phyloP scores from a whole-genome alignment of 2,113 vertebrate species.

The Romanogobio albipinnatus region DNA sequence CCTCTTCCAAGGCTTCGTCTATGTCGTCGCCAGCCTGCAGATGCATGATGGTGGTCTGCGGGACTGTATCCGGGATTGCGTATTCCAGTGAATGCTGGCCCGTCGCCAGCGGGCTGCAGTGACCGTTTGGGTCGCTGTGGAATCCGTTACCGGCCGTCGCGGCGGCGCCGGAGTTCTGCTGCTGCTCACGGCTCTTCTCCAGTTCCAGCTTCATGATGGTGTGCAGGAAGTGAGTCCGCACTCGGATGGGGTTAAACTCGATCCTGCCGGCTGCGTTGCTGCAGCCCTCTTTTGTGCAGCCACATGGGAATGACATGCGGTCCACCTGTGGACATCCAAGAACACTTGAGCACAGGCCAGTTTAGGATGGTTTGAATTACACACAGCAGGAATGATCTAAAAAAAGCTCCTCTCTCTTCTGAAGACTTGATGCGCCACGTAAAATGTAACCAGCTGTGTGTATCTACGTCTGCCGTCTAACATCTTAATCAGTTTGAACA shows the following conservation, averaged over 20 bases:
- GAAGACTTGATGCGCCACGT: not conserved
- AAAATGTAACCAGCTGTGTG: constrained; percentile 15
- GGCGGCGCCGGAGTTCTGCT: constrained; percentile 58
- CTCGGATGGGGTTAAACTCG: constrained; percentile 98
- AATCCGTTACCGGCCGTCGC: constrained; percentile 83
- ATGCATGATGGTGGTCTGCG: constrained; percentile 85
- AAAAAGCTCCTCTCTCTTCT: not conserved
- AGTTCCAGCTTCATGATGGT: constrained; percentile 99
- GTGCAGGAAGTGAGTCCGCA: constrained; percentile 98
- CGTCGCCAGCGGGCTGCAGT: constrained; percentile 79
- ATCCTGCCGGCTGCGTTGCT: constrained; percentile 96
- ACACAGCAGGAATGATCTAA: not conserved
- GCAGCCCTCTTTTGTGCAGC: constrained; percentile 97
- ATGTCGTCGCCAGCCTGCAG: constrained; percentile 85
- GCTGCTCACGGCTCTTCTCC: constrained; percentile 95
- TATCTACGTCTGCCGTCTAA: constrained; percentile 17
- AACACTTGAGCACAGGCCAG: constrained; percentile 15
- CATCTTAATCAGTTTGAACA: constrained; percentile 29
- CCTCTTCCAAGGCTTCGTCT: constrained; percentile 87
- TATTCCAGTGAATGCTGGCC: constrained; percentile 86
- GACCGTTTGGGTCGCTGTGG: constrained; percentile 80
- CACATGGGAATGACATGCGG: constrained; percentile 98
- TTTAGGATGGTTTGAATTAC: constrained; percentile 1
- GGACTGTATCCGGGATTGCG: constrained; percentile 82
- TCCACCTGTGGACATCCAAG: constrained; percentile 84